Percentiles rank a stretch among this genome's conserved stretches.
These are phyloP conservation scores for Nasua narica DNA, from an alignment of 2,797 vertebrate species.

Conservation along the genomic window DNA sequence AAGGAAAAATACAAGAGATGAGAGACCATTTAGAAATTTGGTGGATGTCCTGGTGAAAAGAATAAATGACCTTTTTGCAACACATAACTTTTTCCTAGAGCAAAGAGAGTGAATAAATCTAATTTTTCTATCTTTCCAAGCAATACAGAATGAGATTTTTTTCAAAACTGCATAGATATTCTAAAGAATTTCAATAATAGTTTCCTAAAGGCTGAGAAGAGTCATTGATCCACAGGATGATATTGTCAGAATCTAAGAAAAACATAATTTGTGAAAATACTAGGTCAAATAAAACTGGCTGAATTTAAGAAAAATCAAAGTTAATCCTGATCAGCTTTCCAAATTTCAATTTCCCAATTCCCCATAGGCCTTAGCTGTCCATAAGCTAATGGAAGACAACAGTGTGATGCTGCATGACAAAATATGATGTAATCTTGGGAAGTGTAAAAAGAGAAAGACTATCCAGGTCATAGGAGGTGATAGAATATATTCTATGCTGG, in stretches of 20 bases:
- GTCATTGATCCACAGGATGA: not conserved
- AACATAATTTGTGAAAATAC: not conserved
- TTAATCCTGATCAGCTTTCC: not conserved
- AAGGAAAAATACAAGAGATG: constrained; percentile 25
- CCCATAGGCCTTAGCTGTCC: not conserved
- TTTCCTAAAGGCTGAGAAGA: not conserved
- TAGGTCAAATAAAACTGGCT: not conserved
- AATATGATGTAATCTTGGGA: not conserved
- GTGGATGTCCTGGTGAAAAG: not conserved
- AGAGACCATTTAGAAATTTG: constrained; percentile 37
- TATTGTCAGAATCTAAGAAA: not conserved
- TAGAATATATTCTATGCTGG: not conserved
- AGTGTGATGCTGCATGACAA: not conserved
- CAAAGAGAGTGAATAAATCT: not conserved
- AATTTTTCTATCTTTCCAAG: constrained; percentile 29
- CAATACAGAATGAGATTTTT: not conserved
- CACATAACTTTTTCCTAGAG: not conserved
- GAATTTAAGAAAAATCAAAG: not conserved
- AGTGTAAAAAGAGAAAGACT: not conserved
- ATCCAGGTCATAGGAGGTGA: not conserved
- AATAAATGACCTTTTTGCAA: not conserved
- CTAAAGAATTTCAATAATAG: not conserved
- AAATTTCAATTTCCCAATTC: not conserved
- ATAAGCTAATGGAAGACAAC: not conserved
- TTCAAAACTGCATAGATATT: not conserved